These are phyloP conservation scores for Drosophila jambulina DNA, from an alignment of 1,140 invertebrate species.

Conservation along the genomic window DNA sequence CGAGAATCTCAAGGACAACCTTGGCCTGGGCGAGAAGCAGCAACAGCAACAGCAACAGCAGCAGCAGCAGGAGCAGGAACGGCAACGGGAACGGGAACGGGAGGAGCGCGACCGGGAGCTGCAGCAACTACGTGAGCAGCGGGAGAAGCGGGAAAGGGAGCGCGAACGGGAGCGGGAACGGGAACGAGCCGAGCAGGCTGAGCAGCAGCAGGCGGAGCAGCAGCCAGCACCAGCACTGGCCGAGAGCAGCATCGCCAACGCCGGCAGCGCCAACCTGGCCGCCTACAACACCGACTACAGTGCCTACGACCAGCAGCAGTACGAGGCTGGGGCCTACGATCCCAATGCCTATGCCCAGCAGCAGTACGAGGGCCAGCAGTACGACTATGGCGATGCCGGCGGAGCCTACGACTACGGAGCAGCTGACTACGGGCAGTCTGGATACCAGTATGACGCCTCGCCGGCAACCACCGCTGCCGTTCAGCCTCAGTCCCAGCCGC, in stretches of 20 bases:
- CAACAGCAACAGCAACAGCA: slow-evolving; percentile 61
- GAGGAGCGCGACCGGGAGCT: slow-evolving; percentile 65
- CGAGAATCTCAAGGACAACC: slow-evolving; percentile 85
- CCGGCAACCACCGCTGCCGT: slow-evolving; percentile 47
- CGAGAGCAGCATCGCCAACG: slow-evolving; percentile 46
- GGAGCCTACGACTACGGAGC: slow-evolving; percentile 59
- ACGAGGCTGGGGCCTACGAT: slow-evolving; percentile 77
- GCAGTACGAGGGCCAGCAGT: slow-evolving; percentile 74
- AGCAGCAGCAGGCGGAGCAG: slow-evolving; percentile 55
- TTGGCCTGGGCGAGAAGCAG: slow-evolving; percentile 82
- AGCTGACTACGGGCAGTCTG: slow-evolving; percentile 67
- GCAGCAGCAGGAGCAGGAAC: slow-evolving; percentile 46
- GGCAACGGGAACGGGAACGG: slow-evolving; percentile 54
- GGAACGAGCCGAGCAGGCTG: slow-evolving; percentile 39
- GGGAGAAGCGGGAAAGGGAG: slow-evolving; percentile 56
- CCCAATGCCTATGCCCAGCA: slow-evolving; percentile 66
- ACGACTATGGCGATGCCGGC: slow-evolving; percentile 58
- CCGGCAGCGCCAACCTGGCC: slow-evolving; percentile 61
- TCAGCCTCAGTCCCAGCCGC: slow-evolving; percentile 40
- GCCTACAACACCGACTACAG: slow-evolving; percentile 81
- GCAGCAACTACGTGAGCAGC: slow-evolving; percentile 62
- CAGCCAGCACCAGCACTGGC: slow-evolving; percentile 28
- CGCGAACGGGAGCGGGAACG: slow-evolving; percentile 39
- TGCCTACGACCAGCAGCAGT: slow-evolving; percentile 84
- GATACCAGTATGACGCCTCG: slow-evolving; percentile 66